Evolutionary conservation across 2,797 vertebrate species (phyloP), one percentile per base, ranked within the genome.

Genomic region (Parambassis ranga): DNA sequence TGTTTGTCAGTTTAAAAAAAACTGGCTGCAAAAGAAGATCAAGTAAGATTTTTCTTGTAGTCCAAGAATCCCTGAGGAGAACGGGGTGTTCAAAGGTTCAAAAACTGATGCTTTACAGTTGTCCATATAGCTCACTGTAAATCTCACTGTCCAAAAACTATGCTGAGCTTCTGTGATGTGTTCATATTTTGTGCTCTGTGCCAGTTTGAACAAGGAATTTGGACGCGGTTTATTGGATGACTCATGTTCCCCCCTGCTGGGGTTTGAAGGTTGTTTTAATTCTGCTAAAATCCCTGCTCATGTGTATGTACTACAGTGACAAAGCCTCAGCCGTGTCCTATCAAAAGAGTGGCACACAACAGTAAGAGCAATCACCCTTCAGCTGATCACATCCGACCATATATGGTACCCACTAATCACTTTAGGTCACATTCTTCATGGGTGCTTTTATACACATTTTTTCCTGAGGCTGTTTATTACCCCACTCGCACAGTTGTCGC

Each of bases 321-420:
- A 65, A 31, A 65, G 58, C 52, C 55, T 38, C 26, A 52, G 69
- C 47, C 53, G n/a, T n/a, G n/a, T 58, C 33, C 58, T 7, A 62
- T 49, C 58, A 62, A 73, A 62, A 50, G 16, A 36, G 15, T 51
- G 35, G 41, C 31, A 61, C 14, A 53, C 28, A 71, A 41, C 44
- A 51, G 49, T 50, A 55, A 52, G 50, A 60, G 51, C 56, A 65
- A 85, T 80, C 63, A 64, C 31, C 79, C 79, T 76, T 42, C 49
- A 20, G 28, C 43, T 71, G 70, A 82, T 73, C 82, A 55, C 80
- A 82, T 83, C 56, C 75, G 73, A 70, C 59, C 79, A 83, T 79
- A 83, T 69, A 77, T 82, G 75, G 58, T 56, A 52, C 63, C 63
- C 63, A 64, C 74, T 78, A 77, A 87, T 86, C 86, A 75, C 71